Evolutionary conservation across 2,888 invertebrate genomes (phyloP), one percentile per base, ranked within the genome.

Genomic region (Eupithecia exiguata): DNA sequence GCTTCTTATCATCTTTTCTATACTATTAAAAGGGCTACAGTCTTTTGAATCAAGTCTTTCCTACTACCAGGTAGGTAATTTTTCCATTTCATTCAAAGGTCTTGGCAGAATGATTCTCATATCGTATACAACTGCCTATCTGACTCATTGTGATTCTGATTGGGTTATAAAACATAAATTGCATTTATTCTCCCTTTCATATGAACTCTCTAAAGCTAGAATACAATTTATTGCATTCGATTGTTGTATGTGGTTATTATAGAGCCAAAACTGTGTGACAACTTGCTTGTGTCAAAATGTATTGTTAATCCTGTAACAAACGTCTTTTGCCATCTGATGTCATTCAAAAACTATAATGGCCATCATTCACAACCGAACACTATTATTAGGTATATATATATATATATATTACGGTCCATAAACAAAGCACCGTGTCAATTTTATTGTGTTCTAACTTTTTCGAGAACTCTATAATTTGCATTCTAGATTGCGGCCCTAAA

Each of bases 401-500:
- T n/a, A n/a, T n/a, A n/a, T n/a, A n/a, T n/a, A n/a, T n/a, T 0
- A 53, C 21, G 2, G 10, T 53, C 25, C 5, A 14, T 14, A 25
- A 58, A 58, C 25, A 25, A 25, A 53, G 25, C 5, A 58, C 21
- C n/a, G 49, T n/a, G 2, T 49, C 7, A 49, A 49, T n/a, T n/a
- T 46, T 21, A 9, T 18, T 21, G 9, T n/a, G 18, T 46, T 46
- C n/a, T n/a, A 0, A 7, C 7, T 7, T 46, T 43, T 46, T 46
- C 46, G 46, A 46, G 46, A n/a, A 46, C 9, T 1, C 49, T 21
- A 25, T 25, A 25, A 53, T 53, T 58, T 25, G 9, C 58, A 25
- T 58, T 58, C 25, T 25, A 58, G 12, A 25, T 14, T 25, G 58
- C 25, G 58, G 25, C 58, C 58, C 58, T 65, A 36, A 63, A 83